A percentile compares a stretch with the other conserved stretches of the same genome.
These are phyloP conservation scores for Halictus ligatus DNA, from an alignment of 2,888 invertebrate genomes.

Conservation along the genomic window DNA sequence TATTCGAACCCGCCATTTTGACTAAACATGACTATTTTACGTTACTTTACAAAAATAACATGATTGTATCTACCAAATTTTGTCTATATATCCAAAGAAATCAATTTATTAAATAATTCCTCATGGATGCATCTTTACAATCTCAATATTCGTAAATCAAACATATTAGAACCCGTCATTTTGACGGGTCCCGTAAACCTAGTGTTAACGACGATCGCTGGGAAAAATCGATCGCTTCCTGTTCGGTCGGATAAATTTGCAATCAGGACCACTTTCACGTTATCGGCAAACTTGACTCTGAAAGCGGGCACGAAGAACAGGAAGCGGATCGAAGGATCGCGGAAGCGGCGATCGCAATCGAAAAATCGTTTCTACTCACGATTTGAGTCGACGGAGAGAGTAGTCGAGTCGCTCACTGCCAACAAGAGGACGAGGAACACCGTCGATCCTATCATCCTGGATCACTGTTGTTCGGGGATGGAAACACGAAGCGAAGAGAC, in stretches of 20 bases:
- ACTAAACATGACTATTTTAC: too few species aligned
- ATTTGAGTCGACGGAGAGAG: slow-evolving; percentile 53
- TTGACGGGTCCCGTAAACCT: too few species aligned
- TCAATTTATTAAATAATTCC: too few species aligned
- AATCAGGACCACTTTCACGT: slow-evolving; percentile 42
- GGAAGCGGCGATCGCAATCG: background rate
- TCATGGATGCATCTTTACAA: too few species aligned
- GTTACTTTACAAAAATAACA: too few species aligned
- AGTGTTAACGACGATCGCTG: too few species aligned
- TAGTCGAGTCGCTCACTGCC: slow-evolving; percentile 15
- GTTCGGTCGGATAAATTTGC: background rate
- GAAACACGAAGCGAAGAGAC: background rate
- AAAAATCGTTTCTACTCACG: slow-evolving; percentile 64
- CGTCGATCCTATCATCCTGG: slow-evolving; percentile 10
- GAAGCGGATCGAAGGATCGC: slow-evolving; percentile 11
- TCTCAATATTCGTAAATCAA: too few species aligned
- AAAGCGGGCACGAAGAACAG: background rate
- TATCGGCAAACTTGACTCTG: slow-evolving; percentile 34
- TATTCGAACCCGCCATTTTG: too few species aligned
- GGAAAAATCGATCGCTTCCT: background rate
- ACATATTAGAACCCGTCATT: too few species aligned
- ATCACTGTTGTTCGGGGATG: background rate
- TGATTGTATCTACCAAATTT: too few species aligned
- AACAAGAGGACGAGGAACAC: slow-evolving; percentile 36
- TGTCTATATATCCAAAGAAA: too few species aligned